Conservation (phyloP, 2,113 vertebrate species). For the Polypterus senegalus region DNA sequence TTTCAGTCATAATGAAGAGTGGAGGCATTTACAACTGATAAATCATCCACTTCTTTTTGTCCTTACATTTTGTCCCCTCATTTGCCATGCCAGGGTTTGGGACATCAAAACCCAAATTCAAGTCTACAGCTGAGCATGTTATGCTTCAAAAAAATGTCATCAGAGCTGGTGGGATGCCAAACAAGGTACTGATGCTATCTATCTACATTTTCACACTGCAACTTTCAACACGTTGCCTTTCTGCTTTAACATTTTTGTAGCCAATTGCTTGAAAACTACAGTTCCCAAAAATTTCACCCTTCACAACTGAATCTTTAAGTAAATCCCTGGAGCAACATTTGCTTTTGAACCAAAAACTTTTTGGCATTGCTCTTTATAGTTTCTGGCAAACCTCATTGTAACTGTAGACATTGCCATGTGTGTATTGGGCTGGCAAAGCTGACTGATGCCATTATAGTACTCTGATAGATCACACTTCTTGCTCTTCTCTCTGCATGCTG, state of each 20-base stretch:
- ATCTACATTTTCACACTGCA: slow-evolving; percentile 85
- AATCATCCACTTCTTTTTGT: slow-evolving; percentile 82
- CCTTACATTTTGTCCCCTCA: slow-evolving; percentile 79
- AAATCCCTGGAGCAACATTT: slow-evolving; percentile 66
- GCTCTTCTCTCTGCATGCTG: slow-evolving; percentile 54
- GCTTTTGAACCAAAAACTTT: slow-evolving; percentile 82
- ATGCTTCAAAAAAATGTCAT: slow-evolving; percentile 62
- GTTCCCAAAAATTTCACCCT: slow-evolving; percentile 94
- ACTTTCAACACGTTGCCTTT: slow-evolving; percentile 86
- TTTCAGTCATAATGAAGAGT: slow-evolving; percentile 80
- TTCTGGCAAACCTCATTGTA: slow-evolving; percentile 80
- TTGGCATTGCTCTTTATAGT: slow-evolving; percentile 72
- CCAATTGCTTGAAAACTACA: slow-evolving; percentile 70
- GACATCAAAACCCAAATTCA: slow-evolving; percentile 82
- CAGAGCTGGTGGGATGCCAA: slow-evolving; percentile 76
- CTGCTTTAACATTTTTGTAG: slow-evolving; percentile 86
- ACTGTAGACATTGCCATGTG: slow-evolving; percentile 64
- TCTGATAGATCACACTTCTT: slow-evolving; percentile 82
- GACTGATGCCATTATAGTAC: slow-evolving; percentile 74
- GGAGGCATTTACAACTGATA: slow-evolving; percentile 56
- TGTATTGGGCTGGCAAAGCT: slow-evolving; percentile 73
- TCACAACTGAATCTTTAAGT: slow-evolving; percentile 87
- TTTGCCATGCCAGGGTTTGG: slow-evolving; percentile 94
- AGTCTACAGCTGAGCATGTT: slow-evolving; percentile 85
- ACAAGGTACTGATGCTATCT: slow-evolving; percentile 48